Conservation (phyloP, 2,113 vertebrate species). For the Megaptera novaeangliae region DNA sequence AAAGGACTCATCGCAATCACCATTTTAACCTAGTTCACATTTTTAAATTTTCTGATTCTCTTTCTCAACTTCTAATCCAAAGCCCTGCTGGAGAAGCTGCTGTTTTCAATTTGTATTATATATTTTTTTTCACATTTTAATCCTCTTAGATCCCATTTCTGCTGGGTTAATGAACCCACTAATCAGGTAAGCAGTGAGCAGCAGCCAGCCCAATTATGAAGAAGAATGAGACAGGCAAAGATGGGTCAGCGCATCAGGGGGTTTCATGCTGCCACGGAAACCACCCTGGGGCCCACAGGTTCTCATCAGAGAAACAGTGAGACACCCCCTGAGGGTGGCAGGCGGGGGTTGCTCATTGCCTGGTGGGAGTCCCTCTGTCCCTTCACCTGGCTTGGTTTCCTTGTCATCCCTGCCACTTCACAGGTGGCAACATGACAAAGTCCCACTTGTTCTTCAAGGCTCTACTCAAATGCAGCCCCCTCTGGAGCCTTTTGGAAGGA, state of each 20-base stretch:
- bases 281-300: neutral
- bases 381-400: neutral
- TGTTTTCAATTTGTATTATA: conserved; percentile 73
- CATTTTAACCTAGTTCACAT: neutral
- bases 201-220: conserved; percentile 57
- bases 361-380: neutral
- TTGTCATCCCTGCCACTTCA: conserved; percentile 27
- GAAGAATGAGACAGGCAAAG: conserved; percentile 44
- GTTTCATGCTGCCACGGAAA: conserved; percentile 30
- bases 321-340: neutral
- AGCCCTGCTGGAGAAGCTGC: conserved; percentile 48
- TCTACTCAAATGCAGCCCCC: neutral
- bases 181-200: conserved; percentile 67
- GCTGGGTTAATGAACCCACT: conserved; percentile 70
- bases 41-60: conserved; percentile 55
- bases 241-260: conserved; percentile 11
- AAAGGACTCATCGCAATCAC: neutral
- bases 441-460: neutral
- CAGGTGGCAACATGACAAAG: conserved; percentile 56
- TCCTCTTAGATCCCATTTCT: conserved; percentile 74
- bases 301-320: neutral
- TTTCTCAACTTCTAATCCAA: conserved; percentile 71
- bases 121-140: conserved; percentile 54
- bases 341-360: neutral
- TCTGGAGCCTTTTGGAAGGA: conserved; percentile 5